phyloP scores from a whole-genome alignment of 2,888 invertebrate species.

The Tipula confusa region DNA sequence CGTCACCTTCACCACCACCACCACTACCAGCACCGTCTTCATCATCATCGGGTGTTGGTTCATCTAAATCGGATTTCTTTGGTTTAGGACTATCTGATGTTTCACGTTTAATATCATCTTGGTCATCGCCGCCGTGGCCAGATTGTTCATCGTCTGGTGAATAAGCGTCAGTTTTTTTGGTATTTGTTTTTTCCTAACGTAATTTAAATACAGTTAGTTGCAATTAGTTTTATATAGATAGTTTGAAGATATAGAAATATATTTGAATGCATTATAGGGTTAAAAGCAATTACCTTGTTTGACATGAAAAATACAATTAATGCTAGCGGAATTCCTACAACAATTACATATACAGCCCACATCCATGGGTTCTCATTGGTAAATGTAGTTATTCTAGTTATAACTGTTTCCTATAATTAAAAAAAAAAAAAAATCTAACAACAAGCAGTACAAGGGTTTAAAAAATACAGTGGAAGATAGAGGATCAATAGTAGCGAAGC shows the following conservation, averaged over 20 bases:
- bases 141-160: slow-evolving; percentile 54
- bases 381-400: slow-evolving; percentile 69
- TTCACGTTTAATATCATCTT: slow-evolving; percentile 35
- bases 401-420: slow-evolving; percentile 67
- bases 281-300: slow-evolving; percentile 51
- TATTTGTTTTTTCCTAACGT: slow-evolving; percentile 48
- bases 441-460: neutral
- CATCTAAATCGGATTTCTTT: slow-evolving; percentile 50
- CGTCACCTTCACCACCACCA: slow-evolving; percentile 28
- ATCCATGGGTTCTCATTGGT: slow-evolving; percentile 86
- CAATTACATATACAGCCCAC: slow-evolving; percentile 80
- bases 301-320: slow-evolving; percentile 73
- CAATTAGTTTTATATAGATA: neutral
- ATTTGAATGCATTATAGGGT: slow-evolving; percentile 21
- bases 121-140: slow-evolving; percentile 35
- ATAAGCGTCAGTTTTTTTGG: slow-evolving; percentile 69
- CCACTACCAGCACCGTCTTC: slow-evolving; percentile 33
- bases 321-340: slow-evolving; percentile 72
- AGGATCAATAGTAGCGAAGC: neutral
- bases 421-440: neutral
- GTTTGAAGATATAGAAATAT: neutral
- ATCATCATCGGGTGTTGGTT: slow-evolving; percentile 37
- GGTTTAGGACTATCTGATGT: slow-evolving; percentile 44
- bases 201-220: slow-evolving; percentile 32
- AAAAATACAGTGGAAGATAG: neutral